Evolutionary conservation across 2,113 vertebrate genomes (phyloP), one percentile per base, ranked within the genome.

Genomic region (Blennius ocellaris): DNA sequence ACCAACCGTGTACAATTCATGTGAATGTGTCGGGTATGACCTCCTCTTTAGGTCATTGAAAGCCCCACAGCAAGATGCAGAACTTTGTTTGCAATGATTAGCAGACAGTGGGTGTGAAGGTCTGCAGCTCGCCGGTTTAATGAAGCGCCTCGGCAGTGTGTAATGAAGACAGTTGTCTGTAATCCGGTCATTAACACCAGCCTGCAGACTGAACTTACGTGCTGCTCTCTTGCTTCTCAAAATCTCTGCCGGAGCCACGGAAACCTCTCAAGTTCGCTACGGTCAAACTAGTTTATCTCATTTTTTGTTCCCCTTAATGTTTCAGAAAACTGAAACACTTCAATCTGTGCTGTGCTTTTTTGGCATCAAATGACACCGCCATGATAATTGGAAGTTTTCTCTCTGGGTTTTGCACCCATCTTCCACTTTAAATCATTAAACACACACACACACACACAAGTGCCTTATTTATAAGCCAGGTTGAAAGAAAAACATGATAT

Each of bases 171-270:
- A 5, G 38, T 68, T 21, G 11, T 44, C 45, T 62, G 11, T 52
- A 71, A 83, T 78, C 69, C 39, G 57, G 49, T 74, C 63, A 74
- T 74, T 71, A 73, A 63, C 63, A 54, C 17, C 40, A 15, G 51
- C n/a, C 54, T 41, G 49, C 6, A 15, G 61, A 61, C 48, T 38
- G 8, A 30, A 39, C 39, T 44, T 54, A 15, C 14, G 49, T 5
- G 14, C 37, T 0, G n/a, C 54, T 58, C 61, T 61, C 36, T 51
- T n/a, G 0, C 44, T 7, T 45, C 17, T 57, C 36, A 71, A 60
- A 53, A 30, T 59, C 7, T 21, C 58, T 36, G n/a, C 37, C 3
- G 5, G 30, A 11, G 15, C 12, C 41, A 44, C 36, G 15, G 4
- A 2, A 39, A 21, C 16, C 4, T 21, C 11, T 30, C 21, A 30